A percentile compares a stretch with the other conserved stretches of the same genome.
phyloP scores from a whole-genome alignment of 2,888 invertebrate genomes.

The Dryobotodes eremita region DNA sequence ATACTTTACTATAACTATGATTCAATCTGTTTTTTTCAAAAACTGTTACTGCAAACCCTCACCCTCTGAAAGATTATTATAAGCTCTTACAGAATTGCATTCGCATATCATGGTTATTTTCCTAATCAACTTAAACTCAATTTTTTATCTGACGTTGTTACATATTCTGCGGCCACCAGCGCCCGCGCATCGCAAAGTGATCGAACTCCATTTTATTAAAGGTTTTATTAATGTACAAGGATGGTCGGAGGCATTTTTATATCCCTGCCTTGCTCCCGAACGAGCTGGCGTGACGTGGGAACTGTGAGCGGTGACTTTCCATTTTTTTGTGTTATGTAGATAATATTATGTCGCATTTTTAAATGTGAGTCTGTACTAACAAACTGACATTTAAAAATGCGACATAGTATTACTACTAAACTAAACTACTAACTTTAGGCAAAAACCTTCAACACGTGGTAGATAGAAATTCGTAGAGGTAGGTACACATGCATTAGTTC shows the following conservation, averaged over 20 bases:
- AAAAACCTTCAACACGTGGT: not conserved
- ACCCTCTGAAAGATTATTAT: not conserved
- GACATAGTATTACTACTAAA: too few species aligned
- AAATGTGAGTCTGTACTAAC: constrained; percentile 9
- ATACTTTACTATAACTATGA: not conserved
- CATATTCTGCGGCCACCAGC: constrained; percentile 78
- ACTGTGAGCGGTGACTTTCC: constrained; percentile 81
- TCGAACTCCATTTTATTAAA: constrained; percentile 85
- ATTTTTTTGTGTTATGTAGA: constrained; percentile 73
- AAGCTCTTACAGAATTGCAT: not conserved
- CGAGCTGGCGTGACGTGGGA: constrained; percentile 82
- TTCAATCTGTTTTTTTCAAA: not conserved
- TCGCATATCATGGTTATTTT: not conserved
- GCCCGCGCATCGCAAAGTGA: constrained; percentile 85
- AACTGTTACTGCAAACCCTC: not conserved
- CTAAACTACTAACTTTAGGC: not conserved
- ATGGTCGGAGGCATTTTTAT: constrained; percentile 86
- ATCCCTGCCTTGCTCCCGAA: constrained; percentile 81
- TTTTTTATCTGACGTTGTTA: constrained; percentile 62
- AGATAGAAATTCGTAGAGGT: not conserved
- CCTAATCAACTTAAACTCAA: not conserved
- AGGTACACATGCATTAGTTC: too few species aligned
- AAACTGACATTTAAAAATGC: too few species aligned
- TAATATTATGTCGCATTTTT: constrained; percentile 63
- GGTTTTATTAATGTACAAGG: constrained; percentile 86